Conservation (phyloP, 2,113 vertebrate species). For the Nestor notabilis region DNA sequence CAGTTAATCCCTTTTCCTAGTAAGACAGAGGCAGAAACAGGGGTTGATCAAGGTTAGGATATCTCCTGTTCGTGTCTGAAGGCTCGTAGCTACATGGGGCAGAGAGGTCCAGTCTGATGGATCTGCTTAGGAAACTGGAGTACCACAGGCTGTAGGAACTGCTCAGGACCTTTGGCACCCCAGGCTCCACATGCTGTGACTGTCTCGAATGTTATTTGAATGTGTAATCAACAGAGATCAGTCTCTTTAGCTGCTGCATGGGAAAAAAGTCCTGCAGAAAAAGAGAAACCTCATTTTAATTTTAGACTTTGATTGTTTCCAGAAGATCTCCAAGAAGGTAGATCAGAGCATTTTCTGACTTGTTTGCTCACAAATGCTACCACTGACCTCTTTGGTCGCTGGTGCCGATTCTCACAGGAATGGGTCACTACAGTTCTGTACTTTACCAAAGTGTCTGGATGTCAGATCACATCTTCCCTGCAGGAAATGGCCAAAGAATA, state of each 20-base stretch:
- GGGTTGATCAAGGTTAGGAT: neutral
- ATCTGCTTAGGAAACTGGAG: neutral
- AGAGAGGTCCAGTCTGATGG: rapidly evolving
- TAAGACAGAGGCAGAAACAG: neutral
- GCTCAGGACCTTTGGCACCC: neutral
- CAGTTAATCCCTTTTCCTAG: slow-evolving; percentile 44
- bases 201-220: neutral
- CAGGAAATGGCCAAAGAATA: neutral
- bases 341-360: neutral
- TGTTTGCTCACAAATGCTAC: neutral
- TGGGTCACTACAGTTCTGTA: neutral
- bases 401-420: neutral
- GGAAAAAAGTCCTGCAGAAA: neutral
- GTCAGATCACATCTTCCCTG: neutral
- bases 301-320: neutral
- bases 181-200: neutral
- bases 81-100: neutral
- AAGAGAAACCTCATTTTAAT: neutral
- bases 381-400: neutral
- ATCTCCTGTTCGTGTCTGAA: neutral
- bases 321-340: neutral
- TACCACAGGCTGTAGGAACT: neutral
- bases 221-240: neutral
- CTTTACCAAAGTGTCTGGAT: neutral
- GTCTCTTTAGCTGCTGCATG: neutral